Percentiles rank a stretch among this genome's conserved stretches.
Evolutionary conservation across 1,140 invertebrate species (phyloP).

Genomic region (Pygmarrhopalites habei): DNA sequence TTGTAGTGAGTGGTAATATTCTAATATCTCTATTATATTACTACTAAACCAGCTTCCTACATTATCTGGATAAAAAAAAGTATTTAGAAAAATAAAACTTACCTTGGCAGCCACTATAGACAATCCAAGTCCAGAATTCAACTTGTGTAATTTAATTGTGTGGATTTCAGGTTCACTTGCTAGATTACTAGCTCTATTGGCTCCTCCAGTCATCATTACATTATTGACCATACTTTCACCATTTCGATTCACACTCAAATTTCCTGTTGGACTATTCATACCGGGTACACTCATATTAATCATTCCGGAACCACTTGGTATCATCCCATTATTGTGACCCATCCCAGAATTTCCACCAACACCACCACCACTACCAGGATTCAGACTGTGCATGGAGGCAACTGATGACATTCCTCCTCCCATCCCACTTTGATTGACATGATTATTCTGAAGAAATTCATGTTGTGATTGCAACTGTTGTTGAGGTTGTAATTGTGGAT

Average conservation of each 20-base stretch:
- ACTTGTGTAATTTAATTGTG: slow-evolving; percentile 83
- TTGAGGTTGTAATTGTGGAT: not conserved
- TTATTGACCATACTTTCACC: not conserved
- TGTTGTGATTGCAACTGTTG: slow-evolving; percentile 16
- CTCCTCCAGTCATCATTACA: slow-evolving; percentile 7
- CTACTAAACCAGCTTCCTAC: too few relatives aligned
- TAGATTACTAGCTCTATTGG: slow-evolving; percentile 43
- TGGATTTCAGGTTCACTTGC: slow-evolving; percentile 59
- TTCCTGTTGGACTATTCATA: not conserved
- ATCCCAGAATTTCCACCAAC: not conserved
- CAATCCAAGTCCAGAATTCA: slow-evolving; percentile 83
- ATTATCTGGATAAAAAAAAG: not conserved
- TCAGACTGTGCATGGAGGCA: not conserved
- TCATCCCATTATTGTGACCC: not conserved
- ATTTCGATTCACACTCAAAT: too few relatives aligned
- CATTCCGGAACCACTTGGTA: slow-evolving; percentile 6
- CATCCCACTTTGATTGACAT: not conserved
- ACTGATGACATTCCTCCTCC: not conserved
- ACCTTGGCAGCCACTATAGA: slow-evolving; percentile 90
- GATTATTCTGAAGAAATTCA: too few relatives aligned
- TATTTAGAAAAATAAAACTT: slow-evolving; percentile 34
- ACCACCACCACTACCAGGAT: not conserved
- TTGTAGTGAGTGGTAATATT: too few relatives aligned
- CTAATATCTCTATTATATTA: too few relatives aligned
- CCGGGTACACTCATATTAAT: slow-evolving; percentile 7